Base-by-base conservation (phyloP, 2,113 vertebrate genomes). In the Stigmatopora nigra region DNA sequence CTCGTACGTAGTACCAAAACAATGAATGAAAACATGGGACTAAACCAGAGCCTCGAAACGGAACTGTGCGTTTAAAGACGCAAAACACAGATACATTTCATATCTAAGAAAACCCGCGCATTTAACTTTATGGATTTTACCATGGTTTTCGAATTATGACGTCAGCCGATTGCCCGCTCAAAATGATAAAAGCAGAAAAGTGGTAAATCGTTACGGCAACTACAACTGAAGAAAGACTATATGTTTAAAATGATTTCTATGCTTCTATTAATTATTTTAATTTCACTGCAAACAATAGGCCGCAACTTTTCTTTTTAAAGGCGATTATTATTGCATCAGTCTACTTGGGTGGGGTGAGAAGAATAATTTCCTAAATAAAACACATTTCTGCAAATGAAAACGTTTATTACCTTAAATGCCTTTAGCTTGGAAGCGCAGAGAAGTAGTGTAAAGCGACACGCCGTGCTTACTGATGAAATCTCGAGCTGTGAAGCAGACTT, bases 271-370 rank as follows among this genome's bases (percentile, higher is more conserved):
- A 60, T 16, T 60, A 0, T 41, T 16, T 4, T 35, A 36, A 1
- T 35, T 16, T n/a, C 7, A 49, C 25, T 68, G 16, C 20, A 55
- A 35, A 64, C 13, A 10, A 7, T 15, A 46, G 15, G 57, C 45
- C 20, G 11, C 19, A 12, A 20, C 10, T 52, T 52, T 10, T 52
- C 20, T 19, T 19, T 41, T 41, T 7, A 58, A 71, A 74, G 53
- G 61, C 55, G 70, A 72, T 3, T 41, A 38, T 1, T 46, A 86
- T 87, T 86, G 84, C 85, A 53, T 87, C 82, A 87, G 70, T 80
- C 61, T 6, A 55, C 63, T 87, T 79, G 84, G 68, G 77, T 58
- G 6, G 49, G 38, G 6, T n/a, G n/a, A 49, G 5, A 41, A 13
- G 49, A 11, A 16, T 31, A n/a, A n/a, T 61, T 44, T 56, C 14